These are phyloP conservation scores for Tenthredo amoena DNA, from an alignment of 2,888 invertebrate species.

Conservation along the genomic window DNA sequence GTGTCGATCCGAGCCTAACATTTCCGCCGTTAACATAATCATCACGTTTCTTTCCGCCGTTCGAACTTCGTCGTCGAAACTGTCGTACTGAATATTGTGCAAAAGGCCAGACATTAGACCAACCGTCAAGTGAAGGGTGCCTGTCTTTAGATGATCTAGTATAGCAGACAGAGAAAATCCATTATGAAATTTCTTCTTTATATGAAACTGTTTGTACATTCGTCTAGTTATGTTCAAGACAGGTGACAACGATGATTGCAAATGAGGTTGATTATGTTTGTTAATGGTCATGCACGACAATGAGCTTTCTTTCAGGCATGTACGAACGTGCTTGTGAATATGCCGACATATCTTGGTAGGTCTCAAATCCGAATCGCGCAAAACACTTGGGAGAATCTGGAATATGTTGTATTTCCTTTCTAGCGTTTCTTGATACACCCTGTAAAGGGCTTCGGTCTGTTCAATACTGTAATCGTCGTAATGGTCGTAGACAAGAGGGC, in stretches of 20 bases:
- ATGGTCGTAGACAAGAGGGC: constrained; percentile 64
- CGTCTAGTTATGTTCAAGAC: constrained; percentile 40
- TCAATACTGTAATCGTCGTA: constrained; percentile 64
- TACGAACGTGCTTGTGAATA: constrained; percentile 57
- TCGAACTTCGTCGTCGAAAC: constrained; percentile 60
- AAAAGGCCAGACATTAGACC: constrained; percentile 61
- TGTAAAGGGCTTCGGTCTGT: constrained; percentile 62
- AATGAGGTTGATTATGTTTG: constrained; percentile 2
- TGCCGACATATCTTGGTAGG: constrained; percentile 61
- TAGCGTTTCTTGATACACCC: constrained; percentile 61
- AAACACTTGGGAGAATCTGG: constrained; percentile 61
- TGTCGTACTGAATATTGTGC: constrained; percentile 60
- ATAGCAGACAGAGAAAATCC: constrained; percentile 58
- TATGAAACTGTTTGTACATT: constrained; percentile 53
- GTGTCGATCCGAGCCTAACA: background rate
- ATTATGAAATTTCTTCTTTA: constrained; percentile 54
- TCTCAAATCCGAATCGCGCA: constrained; percentile 57
- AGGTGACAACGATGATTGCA: background rate
- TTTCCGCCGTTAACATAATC: background rate
- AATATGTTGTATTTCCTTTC: constrained; percentile 64
- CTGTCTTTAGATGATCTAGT: constrained; percentile 54
- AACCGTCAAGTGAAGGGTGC: constrained; percentile 55
- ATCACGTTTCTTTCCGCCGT: constrained; percentile 59
- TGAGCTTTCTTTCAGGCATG: constrained; percentile 60
- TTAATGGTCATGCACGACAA: constrained; percentile 55